A percentile compares a stretch with the other conserved stretches of the same genome.
Evolutionary conservation across 2,888 invertebrate genomes (phyloP).

Genomic region (Deroplatys truncata): DNA sequence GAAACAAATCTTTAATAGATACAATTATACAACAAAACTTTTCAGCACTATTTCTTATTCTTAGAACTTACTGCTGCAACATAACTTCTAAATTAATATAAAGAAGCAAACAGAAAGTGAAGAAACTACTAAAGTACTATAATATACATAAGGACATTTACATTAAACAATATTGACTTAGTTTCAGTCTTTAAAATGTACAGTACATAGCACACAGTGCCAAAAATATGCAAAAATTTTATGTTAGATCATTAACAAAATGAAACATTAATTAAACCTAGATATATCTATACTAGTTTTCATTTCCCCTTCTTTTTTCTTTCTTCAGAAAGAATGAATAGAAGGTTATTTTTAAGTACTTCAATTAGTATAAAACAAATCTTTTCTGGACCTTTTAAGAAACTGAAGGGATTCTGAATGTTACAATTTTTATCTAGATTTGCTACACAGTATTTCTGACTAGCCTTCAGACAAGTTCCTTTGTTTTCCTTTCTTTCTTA

Average conservation of each 20-base stretch:
- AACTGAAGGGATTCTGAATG: neutral
- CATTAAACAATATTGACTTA: neutral
- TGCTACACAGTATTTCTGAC: neutral
- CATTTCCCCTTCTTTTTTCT: neutral
- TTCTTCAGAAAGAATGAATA: neutral
- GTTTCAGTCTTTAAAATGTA: conserved; percentile 11
- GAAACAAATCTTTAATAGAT: neutral
- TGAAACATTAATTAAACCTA: neutral
- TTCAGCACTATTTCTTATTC: neutral
- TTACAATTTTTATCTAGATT: neutral
- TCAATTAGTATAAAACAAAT: neutral
- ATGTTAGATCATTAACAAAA: neutral
- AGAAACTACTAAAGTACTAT: neutral
- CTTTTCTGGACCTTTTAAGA: neutral
- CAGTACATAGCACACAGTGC: conserved; percentile 17
- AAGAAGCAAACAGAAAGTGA: neutral
- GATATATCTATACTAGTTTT: neutral
- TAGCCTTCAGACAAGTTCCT: neutral
- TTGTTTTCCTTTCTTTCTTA: neutral
- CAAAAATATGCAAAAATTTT: neutral
- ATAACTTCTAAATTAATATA: neutral
- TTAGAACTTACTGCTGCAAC: neutral
- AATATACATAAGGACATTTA: neutral
- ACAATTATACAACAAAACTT: neutral
- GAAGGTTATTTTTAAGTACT: neutral